A percentile compares a stretch with the other conserved stretches of the same genome.
Evolutionary conservation across 2,113 vertebrate genomes (phyloP).

Genomic region (Spea bombifrons): DNA sequence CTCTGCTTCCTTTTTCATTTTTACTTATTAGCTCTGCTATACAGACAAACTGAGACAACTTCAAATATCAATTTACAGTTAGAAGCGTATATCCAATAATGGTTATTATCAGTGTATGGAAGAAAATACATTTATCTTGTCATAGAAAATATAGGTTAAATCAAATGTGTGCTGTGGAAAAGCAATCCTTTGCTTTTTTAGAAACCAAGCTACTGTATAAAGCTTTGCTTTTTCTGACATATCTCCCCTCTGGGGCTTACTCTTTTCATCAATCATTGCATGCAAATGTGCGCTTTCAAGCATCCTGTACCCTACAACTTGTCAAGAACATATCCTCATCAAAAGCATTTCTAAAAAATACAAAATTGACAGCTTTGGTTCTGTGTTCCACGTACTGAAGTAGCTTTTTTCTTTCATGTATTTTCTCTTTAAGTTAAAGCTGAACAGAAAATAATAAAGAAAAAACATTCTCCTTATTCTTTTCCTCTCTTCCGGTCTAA

Average conservation of each 20-base stretch:
- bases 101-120: slow-evolving; percentile 27
- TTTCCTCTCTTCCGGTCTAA: slow-evolving; percentile 31
- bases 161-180: slow-evolving; percentile 46
- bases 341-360: slow-evolving; percentile 42
- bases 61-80: slow-evolving; percentile 2
- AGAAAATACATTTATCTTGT: slow-evolving; percentile 30
- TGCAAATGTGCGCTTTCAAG: slow-evolving; percentile 47
- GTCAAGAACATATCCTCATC: slow-evolving; percentile 43
- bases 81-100: slow-evolving; percentile 25
- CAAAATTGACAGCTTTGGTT: slow-evolving; percentile 35
- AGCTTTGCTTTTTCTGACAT: slow-evolving; percentile 48
- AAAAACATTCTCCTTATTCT: background rate
- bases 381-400: slow-evolving; percentile 15
- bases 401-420: slow-evolving; percentile 41
- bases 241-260: slow-evolving; percentile 39
- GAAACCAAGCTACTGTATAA: slow-evolving; percentile 45
- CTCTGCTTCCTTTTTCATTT: background rate
- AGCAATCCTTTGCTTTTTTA: slow-evolving; percentile 43
- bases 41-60: background rate
- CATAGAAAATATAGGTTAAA: slow-evolving; percentile 31
- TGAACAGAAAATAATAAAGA: slow-evolving; percentile 19
- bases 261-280: slow-evolving; percentile 45
- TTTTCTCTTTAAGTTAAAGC: slow-evolving; percentile 35
- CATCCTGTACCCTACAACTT: slow-evolving; percentile 41
- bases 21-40: background rate